Evolutionary conservation across 1,140 invertebrate genomes (phyloP).

Genomic region (Drosophila ohnishii): DNA sequence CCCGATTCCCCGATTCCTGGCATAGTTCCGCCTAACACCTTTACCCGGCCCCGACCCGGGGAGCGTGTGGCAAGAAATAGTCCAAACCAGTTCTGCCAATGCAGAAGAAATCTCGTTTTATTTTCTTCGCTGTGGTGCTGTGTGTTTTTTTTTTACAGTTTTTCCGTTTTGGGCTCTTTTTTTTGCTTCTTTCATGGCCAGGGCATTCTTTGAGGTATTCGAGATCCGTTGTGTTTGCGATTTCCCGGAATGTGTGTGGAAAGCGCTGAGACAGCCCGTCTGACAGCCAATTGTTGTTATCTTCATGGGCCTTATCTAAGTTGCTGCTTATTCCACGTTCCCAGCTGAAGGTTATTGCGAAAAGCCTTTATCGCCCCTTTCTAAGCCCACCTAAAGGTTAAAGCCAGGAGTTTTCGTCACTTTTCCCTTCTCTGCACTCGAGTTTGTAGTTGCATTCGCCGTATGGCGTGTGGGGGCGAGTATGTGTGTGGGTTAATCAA

Average conservation of each 20-base stretch:
- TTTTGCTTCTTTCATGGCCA: constrained; percentile 55
- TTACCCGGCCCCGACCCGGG: constrained; percentile 19
- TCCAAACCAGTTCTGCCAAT: constrained; percentile 74
- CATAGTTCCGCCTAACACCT: constrained; percentile 58
- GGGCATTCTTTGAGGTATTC: constrained; percentile 54
- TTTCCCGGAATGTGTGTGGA: constrained; percentile 74
- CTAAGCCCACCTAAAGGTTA: constrained; percentile 3
- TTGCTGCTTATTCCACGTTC: constrained; percentile 36
- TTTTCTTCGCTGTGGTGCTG: constrained; percentile 17
- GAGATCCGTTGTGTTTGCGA: constrained; percentile 56
- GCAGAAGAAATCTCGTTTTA: constrained; percentile 56
- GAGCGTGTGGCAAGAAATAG: constrained; percentile 42
- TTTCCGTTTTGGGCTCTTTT: constrained; percentile 65
- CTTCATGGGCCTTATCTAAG: constrained; percentile 32
- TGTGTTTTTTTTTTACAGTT: constrained; percentile 66
- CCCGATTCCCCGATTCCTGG: constrained; percentile 48
- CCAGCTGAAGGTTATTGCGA: constrained; percentile 16
- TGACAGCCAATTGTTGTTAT: constrained; percentile 45
- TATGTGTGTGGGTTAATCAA: constrained; percentile 48
- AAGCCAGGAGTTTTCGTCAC: constrained; percentile 26
- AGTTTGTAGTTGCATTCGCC: constrained; percentile 23
- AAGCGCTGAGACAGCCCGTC: constrained; percentile 52
- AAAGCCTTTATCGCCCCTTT: constrained; percentile 12
- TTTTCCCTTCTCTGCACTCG: constrained; percentile 32
- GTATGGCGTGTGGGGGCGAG: constrained; percentile 17